Conservation (phyloP, 2,113 vertebrate species). For the Noturus placidus region DNA sequence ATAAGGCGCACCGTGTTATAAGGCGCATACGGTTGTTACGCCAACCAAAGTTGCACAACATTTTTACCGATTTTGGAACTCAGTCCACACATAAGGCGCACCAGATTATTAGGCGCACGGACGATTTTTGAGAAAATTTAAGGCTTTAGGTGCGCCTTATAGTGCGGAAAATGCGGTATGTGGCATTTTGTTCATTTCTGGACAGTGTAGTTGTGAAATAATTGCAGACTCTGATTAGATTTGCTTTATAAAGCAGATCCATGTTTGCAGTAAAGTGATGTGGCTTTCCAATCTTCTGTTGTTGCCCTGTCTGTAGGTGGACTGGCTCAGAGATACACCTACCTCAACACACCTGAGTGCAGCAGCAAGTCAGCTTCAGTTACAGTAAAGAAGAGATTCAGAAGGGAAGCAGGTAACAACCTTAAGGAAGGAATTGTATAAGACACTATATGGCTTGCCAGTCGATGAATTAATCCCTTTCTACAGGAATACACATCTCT, state of each 20-base stretch:
- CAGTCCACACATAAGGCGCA: too few relatives aligned
- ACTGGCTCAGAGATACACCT: slow-evolving; percentile 85
- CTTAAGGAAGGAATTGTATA: background rate
- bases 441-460: background rate
- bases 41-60: too few relatives aligned
- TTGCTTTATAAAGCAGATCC: background rate
- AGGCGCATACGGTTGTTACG: too few relatives aligned
- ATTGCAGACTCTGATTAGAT: background rate
- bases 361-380: slow-evolving; percentile 59
- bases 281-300: background rate
- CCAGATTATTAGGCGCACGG: too few relatives aligned
- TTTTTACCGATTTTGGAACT: too few relatives aligned
- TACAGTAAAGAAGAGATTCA: slow-evolving; percentile 41
- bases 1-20: too few relatives aligned
- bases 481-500: background rate
- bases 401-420: slow-evolving; percentile 64
- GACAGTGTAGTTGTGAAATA: background rate
- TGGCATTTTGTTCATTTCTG: background rate
- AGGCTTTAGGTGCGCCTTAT: too few relatives aligned
- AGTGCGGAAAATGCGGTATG: too few relatives aligned
- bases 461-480: background rate
- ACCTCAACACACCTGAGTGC: slow-evolving; percentile 76
- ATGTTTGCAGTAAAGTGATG: background rate
- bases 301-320: slow-evolving; percentile 75
- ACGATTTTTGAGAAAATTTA: too few relatives aligned